Evolutionary conservation across 1,140 invertebrate species (phyloP), one percentile per base, ranked within the genome.

Genomic region (Caenorhabditis remanei): DNA sequence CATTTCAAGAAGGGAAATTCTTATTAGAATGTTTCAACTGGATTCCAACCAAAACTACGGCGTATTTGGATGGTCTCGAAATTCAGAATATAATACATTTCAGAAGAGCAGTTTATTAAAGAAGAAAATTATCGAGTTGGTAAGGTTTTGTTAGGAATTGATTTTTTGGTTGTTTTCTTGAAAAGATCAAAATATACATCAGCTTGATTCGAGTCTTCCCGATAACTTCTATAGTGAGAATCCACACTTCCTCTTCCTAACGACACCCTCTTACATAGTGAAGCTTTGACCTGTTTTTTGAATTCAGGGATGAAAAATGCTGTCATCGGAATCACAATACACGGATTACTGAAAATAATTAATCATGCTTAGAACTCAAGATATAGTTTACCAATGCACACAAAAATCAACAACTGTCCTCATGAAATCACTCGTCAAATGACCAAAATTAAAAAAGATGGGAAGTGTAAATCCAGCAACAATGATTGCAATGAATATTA

Each of bases 141-240:
- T 11, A 53, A 11, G 16, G 16, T 53, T 53, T 53, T 11, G 9
- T 53, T 53, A 53, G 50, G 50, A 6, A 9, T 11, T 53, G 50
- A 53, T 11, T 40, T 71, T 46, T 71, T 71, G 41, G 46, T 71
- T 11, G 65, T 46, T 19, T 48, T 71, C 16, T 71, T 71, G 65
- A 71, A 71, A 7, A 71, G 16, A 32, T 71, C 65, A 71, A 71
- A 71, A 46, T 71, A 48, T 8, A 71, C 41, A 71, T 71, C 65
- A 46, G 41, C 65, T 71, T 71, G 65, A 71, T 71, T 48, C 1
- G 41, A 19, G 21, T 71, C 65, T 19, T 43, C 65, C 2, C 41
- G 41, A 71, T 71, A 71, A 43, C 19, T 48, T 46, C 41, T 8
- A 9, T 71, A 46, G 4, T 46, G 13, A 11, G 65, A 71, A n/a